Evolutionary conservation across 2,797 vertebrate species (phyloP).

Genomic region (Ambastaia sidthimunki): DNA sequence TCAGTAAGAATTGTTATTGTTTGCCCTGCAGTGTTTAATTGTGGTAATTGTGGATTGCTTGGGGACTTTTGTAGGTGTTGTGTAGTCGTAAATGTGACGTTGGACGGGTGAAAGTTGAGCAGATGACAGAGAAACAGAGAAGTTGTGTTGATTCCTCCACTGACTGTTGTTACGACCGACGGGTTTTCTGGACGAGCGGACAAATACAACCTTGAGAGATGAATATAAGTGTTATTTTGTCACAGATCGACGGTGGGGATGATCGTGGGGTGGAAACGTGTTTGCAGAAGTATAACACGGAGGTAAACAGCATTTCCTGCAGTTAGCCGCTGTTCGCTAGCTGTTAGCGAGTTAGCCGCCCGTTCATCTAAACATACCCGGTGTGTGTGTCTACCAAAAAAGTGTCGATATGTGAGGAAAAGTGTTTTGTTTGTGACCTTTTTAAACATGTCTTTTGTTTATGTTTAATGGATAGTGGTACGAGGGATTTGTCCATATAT

Average conservation of each 20-base stretch:
- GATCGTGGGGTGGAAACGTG: slow-evolving; percentile 77
- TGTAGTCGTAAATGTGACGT: slow-evolving; percentile 39
- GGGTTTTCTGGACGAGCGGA: neutral
- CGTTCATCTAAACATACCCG: neutral
- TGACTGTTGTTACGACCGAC: neutral
- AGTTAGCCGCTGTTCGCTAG: slow-evolving; percentile 15
- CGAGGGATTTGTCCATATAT: neutral
- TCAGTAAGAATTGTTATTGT: neutral
- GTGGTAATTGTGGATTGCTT: neutral
- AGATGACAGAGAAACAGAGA: slow-evolving; percentile 45
- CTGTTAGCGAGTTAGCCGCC: slow-evolving; percentile 3
- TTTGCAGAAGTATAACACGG: slow-evolving; percentile 83
- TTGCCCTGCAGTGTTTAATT: neutral
- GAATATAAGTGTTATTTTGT: slow-evolving; percentile 77
- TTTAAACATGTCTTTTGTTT: neutral
- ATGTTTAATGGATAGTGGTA: neutral
- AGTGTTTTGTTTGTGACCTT: neutral
- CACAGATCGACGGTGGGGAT: slow-evolving; percentile 74
- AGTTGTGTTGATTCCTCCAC: slow-evolving; percentile 2
- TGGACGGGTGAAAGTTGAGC: slow-evolving; percentile 56
- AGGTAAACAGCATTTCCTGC: slow-evolving; percentile 77
- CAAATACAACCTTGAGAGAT: slow-evolving; percentile 65
- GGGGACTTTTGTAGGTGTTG: slow-evolving; percentile 57
- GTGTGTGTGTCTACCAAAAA: neutral
- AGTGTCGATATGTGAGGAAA: neutral